Conservation (phyloP, 1,140 invertebrate genomes). For the Drosophila bipectinata region DNA sequence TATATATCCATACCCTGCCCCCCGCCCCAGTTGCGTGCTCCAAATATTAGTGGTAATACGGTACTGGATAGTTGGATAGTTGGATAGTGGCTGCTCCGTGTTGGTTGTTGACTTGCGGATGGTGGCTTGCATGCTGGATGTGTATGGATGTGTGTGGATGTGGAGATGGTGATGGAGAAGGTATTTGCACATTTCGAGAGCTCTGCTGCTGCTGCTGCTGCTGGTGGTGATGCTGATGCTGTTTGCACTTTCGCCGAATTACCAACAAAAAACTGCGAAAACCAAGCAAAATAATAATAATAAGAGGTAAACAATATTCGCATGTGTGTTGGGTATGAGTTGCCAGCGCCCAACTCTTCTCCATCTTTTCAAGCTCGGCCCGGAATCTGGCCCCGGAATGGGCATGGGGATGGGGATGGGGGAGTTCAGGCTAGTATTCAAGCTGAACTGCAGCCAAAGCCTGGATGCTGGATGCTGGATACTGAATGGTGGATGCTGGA, state of each 20-base stretch:
- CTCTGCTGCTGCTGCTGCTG: background rate
- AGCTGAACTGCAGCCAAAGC: constrained; percentile 11
- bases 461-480: too few species aligned
- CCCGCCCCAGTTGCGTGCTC: constrained; percentile 37
- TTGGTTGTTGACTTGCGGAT: background rate
- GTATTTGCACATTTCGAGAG: constrained; percentile 59
- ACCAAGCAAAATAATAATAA: constrained; percentile 21
- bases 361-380: background rate
- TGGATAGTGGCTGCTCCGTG: constrained; percentile 3
- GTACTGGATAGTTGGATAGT: background rate
- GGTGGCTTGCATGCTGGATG: background rate
- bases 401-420: too few species aligned
- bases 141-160: background rate
- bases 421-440: background rate
- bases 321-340: constrained; percentile 5
- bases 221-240: constrained; percentile 19
- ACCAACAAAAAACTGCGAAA: constrained; percentile 25
- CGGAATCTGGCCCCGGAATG: background rate
- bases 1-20: background rate
- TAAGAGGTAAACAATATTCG: constrained; percentile 41
- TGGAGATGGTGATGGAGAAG: constrained; percentile 4
- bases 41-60: constrained; percentile 30
- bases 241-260: constrained; percentile 60
- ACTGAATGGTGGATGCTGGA: background rate
- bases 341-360: background rate